Evolutionary conservation across 2,888 invertebrate genomes (phyloP).

Genomic region (Mesoligia furuncula): DNA sequence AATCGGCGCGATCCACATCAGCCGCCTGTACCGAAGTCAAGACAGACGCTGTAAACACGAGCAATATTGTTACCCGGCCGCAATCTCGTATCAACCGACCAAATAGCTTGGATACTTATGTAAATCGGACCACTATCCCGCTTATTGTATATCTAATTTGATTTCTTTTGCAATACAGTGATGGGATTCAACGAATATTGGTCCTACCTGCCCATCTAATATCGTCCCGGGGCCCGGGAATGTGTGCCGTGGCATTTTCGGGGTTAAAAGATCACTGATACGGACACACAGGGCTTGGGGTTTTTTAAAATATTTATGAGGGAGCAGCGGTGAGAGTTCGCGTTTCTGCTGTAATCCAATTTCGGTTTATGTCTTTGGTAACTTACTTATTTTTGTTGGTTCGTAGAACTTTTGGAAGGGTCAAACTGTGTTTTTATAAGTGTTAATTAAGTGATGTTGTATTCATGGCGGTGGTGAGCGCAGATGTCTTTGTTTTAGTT

Average conservation of each 20-base stretch:
- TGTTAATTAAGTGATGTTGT: slow-evolving; percentile 85
- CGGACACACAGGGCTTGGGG: slow-evolving; percentile 81
- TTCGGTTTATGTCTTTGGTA: slow-evolving; percentile 89
- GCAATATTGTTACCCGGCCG: slow-evolving; percentile 87
- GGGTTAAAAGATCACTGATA: slow-evolving; percentile 88
- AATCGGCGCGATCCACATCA: slow-evolving; percentile 69
- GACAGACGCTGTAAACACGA: slow-evolving; percentile 74
- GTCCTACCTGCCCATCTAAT: slow-evolving; percentile 86
- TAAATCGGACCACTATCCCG: slow-evolving; percentile 87
- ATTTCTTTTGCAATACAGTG: slow-evolving; percentile 89
- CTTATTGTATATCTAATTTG: slow-evolving; percentile 91
- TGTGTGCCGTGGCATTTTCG: slow-evolving; percentile 78
- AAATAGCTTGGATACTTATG: slow-evolving; percentile 89
- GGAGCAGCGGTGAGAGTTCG: slow-evolving; percentile 81
- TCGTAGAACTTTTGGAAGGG: slow-evolving; percentile 79
- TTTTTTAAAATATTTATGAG: slow-evolving; percentile 90
- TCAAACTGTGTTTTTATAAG: slow-evolving; percentile 83
- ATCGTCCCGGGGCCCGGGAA: slow-evolving; percentile 77
- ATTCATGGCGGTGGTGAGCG: slow-evolving; percentile 73
- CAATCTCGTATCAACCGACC: slow-evolving; percentile 88
- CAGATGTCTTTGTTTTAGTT: slow-evolving; percentile 67
- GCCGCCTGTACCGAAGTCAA: slow-evolving; percentile 65
- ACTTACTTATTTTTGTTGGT: slow-evolving; percentile 84
- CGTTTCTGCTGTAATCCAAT: slow-evolving; percentile 88
- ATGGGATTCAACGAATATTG: slow-evolving; percentile 87